These are phyloP conservation scores for Caenorhabditis doughertyi DNA, from an alignment of 2,888 invertebrate species.

Conservation along the genomic window DNA sequence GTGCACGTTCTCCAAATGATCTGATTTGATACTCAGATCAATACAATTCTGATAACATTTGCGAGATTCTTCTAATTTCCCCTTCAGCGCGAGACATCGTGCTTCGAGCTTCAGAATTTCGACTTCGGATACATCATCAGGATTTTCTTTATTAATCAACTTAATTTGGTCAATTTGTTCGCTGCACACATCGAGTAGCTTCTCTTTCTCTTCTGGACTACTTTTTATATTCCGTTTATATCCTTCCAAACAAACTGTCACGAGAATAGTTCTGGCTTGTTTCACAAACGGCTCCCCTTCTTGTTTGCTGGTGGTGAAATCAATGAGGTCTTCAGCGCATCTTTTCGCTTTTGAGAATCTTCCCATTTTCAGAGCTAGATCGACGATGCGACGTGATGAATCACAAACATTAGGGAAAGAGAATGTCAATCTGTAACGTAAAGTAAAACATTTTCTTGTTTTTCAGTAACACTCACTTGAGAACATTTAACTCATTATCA, in stretches of 20 bases:
- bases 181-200: slow-evolving; percentile 7
- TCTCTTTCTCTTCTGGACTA: slow-evolving; percentile 29
- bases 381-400: slow-evolving; percentile 25
- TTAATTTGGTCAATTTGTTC: slow-evolving; percentile 19
- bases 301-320: slow-evolving; percentile 24
- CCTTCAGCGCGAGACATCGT: background rate
- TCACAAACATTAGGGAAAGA: slow-evolving; percentile 17
- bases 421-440: slow-evolving; percentile 18
- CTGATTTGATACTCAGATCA: slow-evolving; percentile 26
- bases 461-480: too few relatives aligned
- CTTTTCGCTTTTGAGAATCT: slow-evolving; percentile 34
- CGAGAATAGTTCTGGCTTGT: slow-evolving; percentile 16
- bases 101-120: slow-evolving; percentile 32
- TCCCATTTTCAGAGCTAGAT: slow-evolving; percentile 21
- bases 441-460: too few relatives aligned
- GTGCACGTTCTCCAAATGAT: slow-evolving; percentile 13
- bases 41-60: slow-evolving; percentile 29
- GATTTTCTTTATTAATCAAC: slow-evolving; percentile 1
- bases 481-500: slow-evolving; percentile 24
- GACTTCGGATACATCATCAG: slow-evolving; percentile 2
- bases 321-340: slow-evolving; percentile 42
- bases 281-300: slow-evolving; percentile 13
- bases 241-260: slow-evolving; percentile 30
- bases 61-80: slow-evolving; percentile 9
- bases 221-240: slow-evolving; percentile 18